Evolutionary conservation across 1,140 invertebrate species (phyloP).

Genomic region (Drosophila pectinifera): DNA sequence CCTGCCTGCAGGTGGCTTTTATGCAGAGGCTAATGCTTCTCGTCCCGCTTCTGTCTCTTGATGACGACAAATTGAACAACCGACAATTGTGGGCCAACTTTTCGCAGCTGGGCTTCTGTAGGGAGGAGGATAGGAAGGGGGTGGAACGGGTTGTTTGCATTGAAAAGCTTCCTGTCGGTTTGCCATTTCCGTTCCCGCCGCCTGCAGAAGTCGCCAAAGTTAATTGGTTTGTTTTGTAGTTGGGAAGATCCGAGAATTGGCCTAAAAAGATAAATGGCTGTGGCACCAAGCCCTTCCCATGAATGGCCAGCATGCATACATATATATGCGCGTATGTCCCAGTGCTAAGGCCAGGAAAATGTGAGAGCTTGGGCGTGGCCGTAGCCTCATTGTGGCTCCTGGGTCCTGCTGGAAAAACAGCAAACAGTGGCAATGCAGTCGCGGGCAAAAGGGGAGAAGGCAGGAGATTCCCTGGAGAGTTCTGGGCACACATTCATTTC

Average conservation of each 20-base stretch:
- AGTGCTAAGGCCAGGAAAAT: conserved; percentile 32
- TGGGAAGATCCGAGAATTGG: conserved; percentile 64
- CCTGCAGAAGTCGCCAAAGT: conserved; percentile 57
- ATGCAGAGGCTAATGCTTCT: conserved; percentile 22
- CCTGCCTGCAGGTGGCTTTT: conserved; percentile 7
- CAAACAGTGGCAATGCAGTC: conserved; percentile 34
- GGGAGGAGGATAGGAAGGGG: conserved; percentile 2
- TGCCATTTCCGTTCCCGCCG: conserved; percentile 53
- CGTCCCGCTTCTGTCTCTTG: conserved; percentile 26
- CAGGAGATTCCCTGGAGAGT: conserved; percentile 25
- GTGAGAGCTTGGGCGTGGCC: conserved; percentile 62
- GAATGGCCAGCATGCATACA: conserved; percentile 12
- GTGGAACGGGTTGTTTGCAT: conserved; percentile 37
- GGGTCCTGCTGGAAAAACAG: conserved; percentile 14
- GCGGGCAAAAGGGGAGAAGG: background rate
- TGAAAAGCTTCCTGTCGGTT: conserved; percentile 51
- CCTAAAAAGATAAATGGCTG: conserved; percentile 50
- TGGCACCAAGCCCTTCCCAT: conserved; percentile 13
- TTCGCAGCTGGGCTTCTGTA: conserved; percentile 11
- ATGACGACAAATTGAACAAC: conserved; percentile 59
- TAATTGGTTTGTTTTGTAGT: conserved; percentile 75
- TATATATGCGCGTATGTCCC: conserved; percentile 5
- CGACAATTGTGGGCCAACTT: conserved; percentile 50
- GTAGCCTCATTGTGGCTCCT: conserved; percentile 28
- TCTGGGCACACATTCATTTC: conserved; percentile 37